phyloP scores from a whole-genome alignment of 2,888 invertebrate species.

The Fabriciana adippe region DNA sequence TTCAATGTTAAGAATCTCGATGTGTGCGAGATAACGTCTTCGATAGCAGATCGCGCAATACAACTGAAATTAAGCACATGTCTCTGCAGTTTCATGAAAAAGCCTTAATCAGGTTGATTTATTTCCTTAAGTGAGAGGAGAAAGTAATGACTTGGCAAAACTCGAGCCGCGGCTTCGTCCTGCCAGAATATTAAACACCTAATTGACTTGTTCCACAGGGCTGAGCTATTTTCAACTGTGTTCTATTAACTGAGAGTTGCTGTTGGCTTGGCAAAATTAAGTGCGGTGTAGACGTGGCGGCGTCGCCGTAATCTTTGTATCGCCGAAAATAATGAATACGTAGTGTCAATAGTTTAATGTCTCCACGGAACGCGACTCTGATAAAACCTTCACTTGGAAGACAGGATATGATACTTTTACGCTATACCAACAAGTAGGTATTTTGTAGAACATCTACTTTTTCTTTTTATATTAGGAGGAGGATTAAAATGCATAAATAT shows the following conservation, averaged over 20 bases:
- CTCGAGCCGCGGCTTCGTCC: conserved; percentile 20
- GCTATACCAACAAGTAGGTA: not conserved
- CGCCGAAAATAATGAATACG: conserved; percentile 1
- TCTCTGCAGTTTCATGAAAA: conserved; percentile 2
- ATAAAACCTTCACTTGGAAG: too few relatives aligned
- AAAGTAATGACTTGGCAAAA: conserved; percentile 24
- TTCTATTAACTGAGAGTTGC: not conserved
- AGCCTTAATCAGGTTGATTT: conserved; percentile 12
- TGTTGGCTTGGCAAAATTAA: not conserved
- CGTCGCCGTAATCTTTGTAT: conserved; percentile 5
- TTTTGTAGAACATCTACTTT: too few relatives aligned
- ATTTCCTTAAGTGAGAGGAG: conserved; percentile 8
- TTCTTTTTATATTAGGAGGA: too few relatives aligned
- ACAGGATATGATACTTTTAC: not conserved
- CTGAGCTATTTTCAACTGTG: not conserved
- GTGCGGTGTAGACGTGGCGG: conserved; percentile 2
- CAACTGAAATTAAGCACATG: not conserved
- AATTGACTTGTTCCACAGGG: conserved; percentile 40
- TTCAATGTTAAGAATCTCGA: too few relatives aligned
- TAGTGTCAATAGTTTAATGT: too few relatives aligned
- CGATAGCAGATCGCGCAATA: too few relatives aligned
- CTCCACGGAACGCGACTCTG: too few relatives aligned
- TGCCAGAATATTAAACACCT: conserved; percentile 48
- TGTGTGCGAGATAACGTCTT: too few relatives aligned
- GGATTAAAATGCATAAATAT: too few relatives aligned